Evolutionary conservation across 64 coral and sea anemone genomes (phyloP).

Genomic region (Actinia tenebrosa): DNA sequence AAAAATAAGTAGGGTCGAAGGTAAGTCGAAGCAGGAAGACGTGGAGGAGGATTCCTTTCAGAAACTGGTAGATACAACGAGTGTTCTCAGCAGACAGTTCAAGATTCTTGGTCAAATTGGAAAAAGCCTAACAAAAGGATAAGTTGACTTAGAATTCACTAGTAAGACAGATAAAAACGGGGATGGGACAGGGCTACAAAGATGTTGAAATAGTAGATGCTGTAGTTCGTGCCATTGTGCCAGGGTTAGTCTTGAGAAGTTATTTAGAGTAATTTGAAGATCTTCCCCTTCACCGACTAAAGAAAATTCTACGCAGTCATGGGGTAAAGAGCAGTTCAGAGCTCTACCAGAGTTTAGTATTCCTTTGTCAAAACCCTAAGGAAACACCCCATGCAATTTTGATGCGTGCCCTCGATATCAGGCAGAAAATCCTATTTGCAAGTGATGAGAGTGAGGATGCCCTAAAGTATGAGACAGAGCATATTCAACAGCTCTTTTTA

Average conservation of each 20-base stretch:
- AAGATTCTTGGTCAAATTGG: slow-evolving; percentile 27
- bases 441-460: neutral
- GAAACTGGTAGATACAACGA: neutral
- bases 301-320: slow-evolving; percentile 20
- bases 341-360: slow-evolving; percentile 11
- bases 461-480: neutral
- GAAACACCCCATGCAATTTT: slow-evolving; percentile 26
- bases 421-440: slow-evolving; percentile 25
- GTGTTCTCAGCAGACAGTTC: slow-evolving; percentile 8
- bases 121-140: slow-evolving; percentile 4
- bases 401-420: slow-evolving; percentile 14
- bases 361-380: slow-evolving; percentile 22
- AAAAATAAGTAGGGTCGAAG: too few relatives aligned
- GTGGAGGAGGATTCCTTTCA: neutral
- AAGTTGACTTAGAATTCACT: neutral
- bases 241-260: slow-evolving; percentile 28
- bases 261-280: neutral
- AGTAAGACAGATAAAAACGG: slow-evolving; percentile 21
- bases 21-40: neutral
- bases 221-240: slow-evolving; percentile 25
- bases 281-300: neutral
- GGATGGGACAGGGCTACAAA: slow-evolving; percentile 14
- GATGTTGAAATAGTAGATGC: slow-evolving; percentile 39
- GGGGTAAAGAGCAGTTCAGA: slow-evolving; percentile 28
- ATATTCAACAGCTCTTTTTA: neutral